Base-by-base conservation (phyloP, 2,113 vertebrate species). In the Arvicanthis niloticus region DNA sequence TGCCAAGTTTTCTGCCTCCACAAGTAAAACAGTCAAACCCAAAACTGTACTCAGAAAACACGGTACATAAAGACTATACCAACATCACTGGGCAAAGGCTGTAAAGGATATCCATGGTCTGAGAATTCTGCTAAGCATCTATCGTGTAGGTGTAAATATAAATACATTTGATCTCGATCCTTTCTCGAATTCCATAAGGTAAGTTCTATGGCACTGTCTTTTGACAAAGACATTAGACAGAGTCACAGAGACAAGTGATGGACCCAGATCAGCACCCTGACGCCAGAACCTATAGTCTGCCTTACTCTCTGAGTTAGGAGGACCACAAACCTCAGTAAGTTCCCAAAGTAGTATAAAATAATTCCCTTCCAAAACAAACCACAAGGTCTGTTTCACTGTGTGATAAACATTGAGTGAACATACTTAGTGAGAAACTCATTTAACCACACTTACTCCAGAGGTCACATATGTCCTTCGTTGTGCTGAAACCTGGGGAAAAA, bases 401-500 rank as follows among this genome's bases (percentile, higher is more conserved):
- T 62, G 8, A n/a, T 84, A 77, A 82, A 34, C 90, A 56, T 21
- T 77, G 82, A 95, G 72, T 76, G 29, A 78, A 42, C 51, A 75
- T 19, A 2, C 56, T 91, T 78, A 42, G 9, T 58, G 37, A 89
- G 40, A 96, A 97, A 89, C 12, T 31, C 34, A 75, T 40, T 93
- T 42, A 48, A 48, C 22, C 68, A 75, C 24, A 80, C 45, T 89
- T 26, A 40, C 72, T 80, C 70, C 58, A 40, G 89, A 93, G 53
- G 56, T 89, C 94, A 92, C 3, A 4, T 56, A 70, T n/a, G 72
- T 75, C 53, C 86, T 92, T 78, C 60, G 11, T 29, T 75, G 51
- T n/a, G 7, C 37, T 84, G 22, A 82, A 91, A 67, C 13, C 70
- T 77, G 17, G 87, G n/a, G 26, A 26, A 13, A 91, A 88, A 84